Percentiles rank a stretch among this genome's conserved stretches.
Evolutionary conservation across 2,113 vertebrate species (phyloP).

Genomic region (Pseudorhombus dupliciocellatus): DNA sequence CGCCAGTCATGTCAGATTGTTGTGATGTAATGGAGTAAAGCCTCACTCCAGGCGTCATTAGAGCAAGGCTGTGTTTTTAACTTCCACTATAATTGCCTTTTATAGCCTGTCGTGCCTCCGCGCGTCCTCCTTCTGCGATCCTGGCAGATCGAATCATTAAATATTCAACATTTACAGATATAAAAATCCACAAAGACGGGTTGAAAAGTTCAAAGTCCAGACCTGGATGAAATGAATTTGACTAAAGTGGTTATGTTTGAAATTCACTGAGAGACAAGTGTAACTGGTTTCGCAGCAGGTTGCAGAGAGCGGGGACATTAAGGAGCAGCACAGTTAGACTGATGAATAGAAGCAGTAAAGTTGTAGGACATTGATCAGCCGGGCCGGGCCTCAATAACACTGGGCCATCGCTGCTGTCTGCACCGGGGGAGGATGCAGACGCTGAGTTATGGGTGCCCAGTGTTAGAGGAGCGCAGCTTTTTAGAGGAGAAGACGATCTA

Average conservation of each 20-base stretch:
- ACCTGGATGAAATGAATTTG: neutral
- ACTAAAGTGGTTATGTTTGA: neutral
- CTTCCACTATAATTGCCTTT: constrained; percentile 28
- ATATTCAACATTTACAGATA: neutral
- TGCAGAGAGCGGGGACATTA: neutral
- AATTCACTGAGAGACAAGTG: neutral
- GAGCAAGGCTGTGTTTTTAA: neutral
- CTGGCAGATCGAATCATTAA: neutral
- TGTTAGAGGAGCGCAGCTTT: too few species aligned
- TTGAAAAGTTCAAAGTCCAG: neutral
- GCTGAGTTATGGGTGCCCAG: neutral
- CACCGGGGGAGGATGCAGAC: neutral
- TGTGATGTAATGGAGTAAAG: constrained; percentile 59
- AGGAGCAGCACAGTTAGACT: constrained; percentile 7
- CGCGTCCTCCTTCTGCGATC: too few species aligned
- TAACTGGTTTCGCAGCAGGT: neutral
- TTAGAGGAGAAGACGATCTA: too few species aligned
- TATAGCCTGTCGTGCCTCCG: neutral
- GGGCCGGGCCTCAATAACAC: neutral
- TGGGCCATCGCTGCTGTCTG: neutral
- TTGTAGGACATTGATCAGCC: neutral
- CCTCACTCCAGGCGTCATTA: constrained; percentile 7
- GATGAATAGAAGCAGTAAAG: constrained; percentile 10
- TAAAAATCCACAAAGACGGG: neutral
- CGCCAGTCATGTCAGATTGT: constrained; percentile 27